Percentiles rank a stretch among this genome's conserved stretches.
Evolutionary conservation across 2,113 vertebrate species (phyloP).

Genomic region (Panthera leo): DNA sequence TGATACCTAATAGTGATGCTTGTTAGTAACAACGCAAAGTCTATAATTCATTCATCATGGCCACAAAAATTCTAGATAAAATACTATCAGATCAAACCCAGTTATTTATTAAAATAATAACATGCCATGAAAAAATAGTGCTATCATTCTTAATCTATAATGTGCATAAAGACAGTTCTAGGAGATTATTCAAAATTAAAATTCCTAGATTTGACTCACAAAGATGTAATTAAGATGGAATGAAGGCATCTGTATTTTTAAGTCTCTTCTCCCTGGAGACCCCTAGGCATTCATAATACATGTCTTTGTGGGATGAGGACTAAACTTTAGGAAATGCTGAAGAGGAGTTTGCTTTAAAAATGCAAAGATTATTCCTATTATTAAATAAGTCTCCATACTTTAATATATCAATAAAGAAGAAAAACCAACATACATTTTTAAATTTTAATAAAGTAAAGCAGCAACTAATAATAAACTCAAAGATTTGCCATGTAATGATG

Average conservation of each 20-base stretch:
- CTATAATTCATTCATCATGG: background rate
- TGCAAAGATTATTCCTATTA: background rate
- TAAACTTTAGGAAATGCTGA: background rate
- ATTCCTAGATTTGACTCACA: background rate
- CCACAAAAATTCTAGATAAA: background rate
- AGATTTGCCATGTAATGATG: background rate
- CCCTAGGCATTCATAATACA: background rate
- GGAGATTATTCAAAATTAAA: background rate
- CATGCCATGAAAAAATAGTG: background rate
- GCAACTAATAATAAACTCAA: background rate
- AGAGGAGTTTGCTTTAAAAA: background rate
- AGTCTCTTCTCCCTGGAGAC: background rate
- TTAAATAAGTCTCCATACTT: background rate
- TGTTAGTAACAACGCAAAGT: background rate
- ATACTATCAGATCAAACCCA: background rate
- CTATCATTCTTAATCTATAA: background rate
- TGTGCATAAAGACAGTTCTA: background rate
- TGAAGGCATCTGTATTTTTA: background rate
- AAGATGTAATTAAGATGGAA: background rate
- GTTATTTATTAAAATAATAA: background rate
- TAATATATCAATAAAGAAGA: background rate
- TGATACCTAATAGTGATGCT: background rate
- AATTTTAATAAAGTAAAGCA: background rate
- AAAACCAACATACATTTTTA: background rate
- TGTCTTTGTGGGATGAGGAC: background rate